Evolutionary conservation across 2,888 invertebrate species (phyloP).

Genomic region (Timema cristinae): DNA sequence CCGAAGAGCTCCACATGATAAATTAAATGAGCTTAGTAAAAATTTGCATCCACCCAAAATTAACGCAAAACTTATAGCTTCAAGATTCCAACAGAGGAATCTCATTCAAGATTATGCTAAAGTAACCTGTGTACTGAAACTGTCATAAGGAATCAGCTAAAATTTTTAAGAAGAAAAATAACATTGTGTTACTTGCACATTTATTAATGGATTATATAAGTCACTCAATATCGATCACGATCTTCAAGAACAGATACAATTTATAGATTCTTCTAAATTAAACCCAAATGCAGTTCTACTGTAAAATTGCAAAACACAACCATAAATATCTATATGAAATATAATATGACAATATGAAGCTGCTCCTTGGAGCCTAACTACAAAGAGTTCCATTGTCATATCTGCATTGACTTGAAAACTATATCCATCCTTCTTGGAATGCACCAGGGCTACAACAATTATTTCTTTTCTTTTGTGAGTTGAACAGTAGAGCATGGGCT

Average conservation of each 20-base stretch:
- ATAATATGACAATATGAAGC: constrained; percentile 8
- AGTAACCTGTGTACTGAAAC: neutral
- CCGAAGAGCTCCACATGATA: too few species aligned
- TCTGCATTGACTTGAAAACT: constrained; percentile 9
- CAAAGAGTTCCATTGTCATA: constrained; percentile 1
- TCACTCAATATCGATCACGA: constrained; percentile 9
- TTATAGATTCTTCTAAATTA: neutral
- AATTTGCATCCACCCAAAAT: neutral
- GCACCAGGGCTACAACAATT: constrained; percentile 15
- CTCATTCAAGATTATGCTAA: constrained; percentile 1
- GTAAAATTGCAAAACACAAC: neutral
- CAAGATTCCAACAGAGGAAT: constrained; percentile 10
- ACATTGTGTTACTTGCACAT: neutral
- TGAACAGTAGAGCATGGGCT: neutral
- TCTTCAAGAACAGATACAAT: neutral
- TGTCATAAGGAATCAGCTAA: neutral
- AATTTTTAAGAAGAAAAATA: constrained; percentile 1
- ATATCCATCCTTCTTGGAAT: constrained; percentile 11
- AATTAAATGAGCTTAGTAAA: neutral
- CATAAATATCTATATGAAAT: constrained; percentile 9
- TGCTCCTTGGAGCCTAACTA: constrained; percentile 7
- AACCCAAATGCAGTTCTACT: constrained; percentile 8
- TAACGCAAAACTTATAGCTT: constrained; percentile 1
- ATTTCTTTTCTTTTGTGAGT: constrained; percentile 12
- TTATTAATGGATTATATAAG: constrained; percentile 7